Percentiles rank a stretch among this genome's conserved stretches.
These are phyloP conservation scores for Eulemur macaco DNA, from an alignment of 2,113 vertebrate genomes.

Conservation along the genomic window DNA sequence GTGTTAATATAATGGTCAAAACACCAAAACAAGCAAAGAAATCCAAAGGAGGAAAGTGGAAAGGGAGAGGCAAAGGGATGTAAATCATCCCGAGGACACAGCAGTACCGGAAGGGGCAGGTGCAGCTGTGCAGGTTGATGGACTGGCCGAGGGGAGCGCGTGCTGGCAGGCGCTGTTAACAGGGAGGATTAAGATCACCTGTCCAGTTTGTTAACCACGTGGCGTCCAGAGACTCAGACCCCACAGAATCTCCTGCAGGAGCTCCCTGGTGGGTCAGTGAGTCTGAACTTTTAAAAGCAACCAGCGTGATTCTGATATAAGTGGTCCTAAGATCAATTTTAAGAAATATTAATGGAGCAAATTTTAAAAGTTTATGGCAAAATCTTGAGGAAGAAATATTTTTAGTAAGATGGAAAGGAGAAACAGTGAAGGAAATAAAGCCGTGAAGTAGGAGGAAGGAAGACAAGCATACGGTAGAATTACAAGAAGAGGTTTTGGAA, in stretches of 20 bases:
- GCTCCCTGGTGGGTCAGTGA: fast-evolving
- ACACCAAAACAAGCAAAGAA: not conserved
- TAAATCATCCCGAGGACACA: not conserved
- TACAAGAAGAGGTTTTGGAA: not conserved
- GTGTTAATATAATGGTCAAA: not conserved
- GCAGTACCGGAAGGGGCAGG: no score
- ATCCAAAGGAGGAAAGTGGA: not conserved
- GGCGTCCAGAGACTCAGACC: no score
- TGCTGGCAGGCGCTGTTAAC: not conserved
- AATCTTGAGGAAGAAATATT: not conserved
- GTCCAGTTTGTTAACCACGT: fast-evolving
- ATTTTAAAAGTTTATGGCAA: not conserved
- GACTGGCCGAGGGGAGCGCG: fast-evolving
- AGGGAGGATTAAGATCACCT: not conserved
- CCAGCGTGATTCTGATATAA: not conserved
- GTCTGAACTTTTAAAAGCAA: not conserved
- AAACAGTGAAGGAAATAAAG: not conserved
- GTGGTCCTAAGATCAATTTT: not conserved
- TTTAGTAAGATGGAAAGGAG: not conserved
- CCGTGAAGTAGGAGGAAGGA: not conserved
- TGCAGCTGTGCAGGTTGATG: fast-evolving
- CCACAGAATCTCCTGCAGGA: not conserved
- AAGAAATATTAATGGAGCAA: not conserved
- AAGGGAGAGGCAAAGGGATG: not conserved
- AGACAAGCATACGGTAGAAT: not conserved